A percentile compares a stretch with the other conserved stretches of the same genome.
These are phyloP conservation scores for Lutjanus argentimaculatus DNA, from an alignment of 2,797 vertebrate species.

Conservation along the genomic window DNA sequence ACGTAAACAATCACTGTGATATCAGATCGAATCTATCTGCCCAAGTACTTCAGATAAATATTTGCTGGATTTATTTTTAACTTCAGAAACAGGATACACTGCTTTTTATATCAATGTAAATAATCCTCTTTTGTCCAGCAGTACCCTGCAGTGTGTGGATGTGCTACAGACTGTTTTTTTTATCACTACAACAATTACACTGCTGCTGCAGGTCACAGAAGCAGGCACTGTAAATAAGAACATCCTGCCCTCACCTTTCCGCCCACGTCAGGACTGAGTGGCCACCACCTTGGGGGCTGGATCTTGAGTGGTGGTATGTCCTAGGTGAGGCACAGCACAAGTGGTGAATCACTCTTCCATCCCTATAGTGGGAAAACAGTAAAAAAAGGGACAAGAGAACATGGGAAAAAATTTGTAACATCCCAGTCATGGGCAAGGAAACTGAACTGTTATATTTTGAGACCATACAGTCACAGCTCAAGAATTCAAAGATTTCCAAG, in stretches of 20 bases:
- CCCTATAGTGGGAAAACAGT: constrained; percentile 26
- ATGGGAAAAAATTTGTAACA: constrained; percentile 43
- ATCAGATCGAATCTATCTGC: constrained; percentile 60
- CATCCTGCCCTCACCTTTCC: constrained; percentile 81
- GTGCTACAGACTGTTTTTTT: constrained; percentile 82
- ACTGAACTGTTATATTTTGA: not conserved
- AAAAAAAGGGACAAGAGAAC: constrained; percentile 41
- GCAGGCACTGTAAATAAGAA: constrained; percentile 74
- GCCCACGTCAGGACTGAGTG: constrained; percentile 37
- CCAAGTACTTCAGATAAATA: constrained; percentile 68
- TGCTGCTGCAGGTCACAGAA: constrained; percentile 60
- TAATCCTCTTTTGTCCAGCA: constrained; percentile 75
- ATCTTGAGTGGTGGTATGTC: not conserved
- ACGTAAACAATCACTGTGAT: constrained; percentile 61
- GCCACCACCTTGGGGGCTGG: constrained; percentile 33
- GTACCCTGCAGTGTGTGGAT: constrained; percentile 79
- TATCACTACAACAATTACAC: constrained; percentile 73
- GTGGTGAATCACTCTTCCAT: not conserved
- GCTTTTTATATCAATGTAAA: constrained; percentile 86
- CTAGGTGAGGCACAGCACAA: constrained; percentile 1
- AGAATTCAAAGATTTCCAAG: constrained; percentile 36
- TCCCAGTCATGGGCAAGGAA: not conserved
- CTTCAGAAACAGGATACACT: constrained; percentile 80
- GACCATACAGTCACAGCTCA: constrained; percentile 29
- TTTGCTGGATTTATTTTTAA: constrained; percentile 81